Base-by-base conservation (phyloP, 2,888 invertebrate species). In the Coremacera marginata region DNA sequence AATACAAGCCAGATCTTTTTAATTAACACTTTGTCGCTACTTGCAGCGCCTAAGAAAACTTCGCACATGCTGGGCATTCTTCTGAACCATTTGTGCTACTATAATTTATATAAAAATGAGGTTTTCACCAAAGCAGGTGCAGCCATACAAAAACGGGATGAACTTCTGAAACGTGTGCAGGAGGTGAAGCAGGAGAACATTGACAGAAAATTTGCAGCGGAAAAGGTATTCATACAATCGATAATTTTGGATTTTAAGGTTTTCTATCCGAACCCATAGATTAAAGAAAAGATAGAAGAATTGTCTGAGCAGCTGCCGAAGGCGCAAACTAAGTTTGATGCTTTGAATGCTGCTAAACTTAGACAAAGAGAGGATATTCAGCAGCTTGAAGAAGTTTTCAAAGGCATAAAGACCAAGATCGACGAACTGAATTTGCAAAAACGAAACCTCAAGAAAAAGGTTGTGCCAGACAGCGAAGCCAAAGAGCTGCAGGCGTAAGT, bases 41-140 rank as follows among this genome's bases (percentile, higher is more conserved):
- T 78, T 80, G 5, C 67, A 88, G 88, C 84, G 63, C 83, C 84
- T 2, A 87, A 86, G 37, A 88, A 88, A 71, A 88, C 87, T 0
- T 78, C 83, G 0, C 84, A 84, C 71, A 84, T 84, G 55, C 70
- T 88, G 31, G 85, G 84, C 27, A 84, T 85, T 27, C 82, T 88
- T 5, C 80, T 87, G 14, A 88, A 88, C 57, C 87, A 88, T 70
- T 82, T 82, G 55, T 87, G 85, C 25, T 89, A 86, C 78, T 87
- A 84, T 68, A 88, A 87, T 49, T 81, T 86, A 82, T 86, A 85
- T 25, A 88, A 87, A 55, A 84, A 84, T 11, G 82, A 83, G 3
- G 80, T 89, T 5, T 80, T 87, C 3, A 79, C 80, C 0, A 82
- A 83, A 8, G 84, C 85, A 0, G 78, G 79, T 5, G 82, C 83